Percentiles rank a stretch among this genome's conserved stretches.
These are phyloP conservation scores for Xiphophorus hellerii DNA, from an alignment of 2,113 vertebrate species.

Conservation along the genomic window DNA sequence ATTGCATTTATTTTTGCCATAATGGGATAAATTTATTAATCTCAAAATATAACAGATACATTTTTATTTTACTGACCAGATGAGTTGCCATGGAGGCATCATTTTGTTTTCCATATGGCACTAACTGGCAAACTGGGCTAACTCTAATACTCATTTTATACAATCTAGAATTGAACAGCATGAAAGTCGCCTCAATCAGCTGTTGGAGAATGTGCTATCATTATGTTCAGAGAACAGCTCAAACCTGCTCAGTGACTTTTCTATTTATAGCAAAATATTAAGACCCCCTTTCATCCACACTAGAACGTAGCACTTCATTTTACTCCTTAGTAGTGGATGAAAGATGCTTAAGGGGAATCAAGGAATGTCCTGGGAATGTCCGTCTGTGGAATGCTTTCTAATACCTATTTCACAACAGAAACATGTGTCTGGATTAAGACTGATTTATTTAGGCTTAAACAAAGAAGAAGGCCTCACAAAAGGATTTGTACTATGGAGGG, in stretches of 20 bases:
- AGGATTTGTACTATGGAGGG: neutral
- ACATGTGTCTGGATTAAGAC: slow-evolving; percentile 4
- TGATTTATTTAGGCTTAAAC: neutral
- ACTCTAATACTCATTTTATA: neutral
- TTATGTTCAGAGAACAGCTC: slow-evolving; percentile 35
- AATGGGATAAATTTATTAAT: too few species aligned
- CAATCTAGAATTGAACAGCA: neutral
- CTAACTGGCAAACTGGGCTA: neutral
- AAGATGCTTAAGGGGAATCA: slow-evolving; percentile 47
- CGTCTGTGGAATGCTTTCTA: slow-evolving; percentile 12
- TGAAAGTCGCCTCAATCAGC: slow-evolving; percentile 45
- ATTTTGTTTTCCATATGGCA: neutral
- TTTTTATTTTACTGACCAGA: neutral
- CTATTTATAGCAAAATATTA: slow-evolving; percentile 46
- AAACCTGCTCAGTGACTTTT: slow-evolving; percentile 22
- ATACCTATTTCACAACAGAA: slow-evolving; percentile 34
- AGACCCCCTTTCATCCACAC: slow-evolving; percentile 35
- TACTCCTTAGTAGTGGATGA: slow-evolving; percentile 32
- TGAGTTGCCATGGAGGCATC: neutral
- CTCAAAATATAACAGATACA: neutral
- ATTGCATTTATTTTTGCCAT: too few species aligned
- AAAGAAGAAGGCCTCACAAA: neutral
- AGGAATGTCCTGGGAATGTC: slow-evolving; percentile 46
- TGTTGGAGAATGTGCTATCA: slow-evolving; percentile 17
- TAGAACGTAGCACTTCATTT: slow-evolving; percentile 9